Percentiles rank a stretch among this genome's conserved stretches.
Conservation (phyloP, 2,113 vertebrate species). For the Montifringilla adamsi region DNA sequence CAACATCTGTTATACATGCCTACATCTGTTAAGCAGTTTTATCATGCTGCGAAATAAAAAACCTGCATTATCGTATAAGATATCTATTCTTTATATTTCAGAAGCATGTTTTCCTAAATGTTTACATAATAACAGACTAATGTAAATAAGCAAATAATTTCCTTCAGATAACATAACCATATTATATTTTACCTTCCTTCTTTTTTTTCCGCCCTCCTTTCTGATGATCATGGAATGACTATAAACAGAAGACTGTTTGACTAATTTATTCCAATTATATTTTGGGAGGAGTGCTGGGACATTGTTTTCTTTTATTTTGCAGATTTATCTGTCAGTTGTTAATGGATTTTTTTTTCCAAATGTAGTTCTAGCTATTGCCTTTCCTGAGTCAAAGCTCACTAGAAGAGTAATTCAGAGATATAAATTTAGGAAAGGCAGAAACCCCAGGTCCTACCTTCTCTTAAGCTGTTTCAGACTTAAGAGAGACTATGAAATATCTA, state of each 20-base stretch:
- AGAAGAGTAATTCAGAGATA: neutral
- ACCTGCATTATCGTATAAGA: neutral
- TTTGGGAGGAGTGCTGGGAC: neutral
- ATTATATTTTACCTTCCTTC: neutral
- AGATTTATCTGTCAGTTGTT: neutral
- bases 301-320: neutral
- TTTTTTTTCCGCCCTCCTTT: rapidly evolving
- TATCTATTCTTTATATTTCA: neutral
- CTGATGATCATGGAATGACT: neutral
- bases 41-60: neutral
- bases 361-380: neutral
- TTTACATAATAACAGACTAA: neutral
- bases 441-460: neutral
- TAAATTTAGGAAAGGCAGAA: neutral
- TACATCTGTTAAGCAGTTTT: neutral
- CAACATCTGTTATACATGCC: neutral
- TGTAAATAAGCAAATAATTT: neutral
- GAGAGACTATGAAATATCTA: neutral
- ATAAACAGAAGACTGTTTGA: neutral
- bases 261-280: neutral
- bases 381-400: neutral
- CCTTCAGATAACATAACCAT: neutral
- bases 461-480: neutral
- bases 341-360: neutral
- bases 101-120: neutral